phyloP scores from a whole-genome alignment of 2,113 vertebrate genomes.

The Cyrtonyx montezumae region DNA sequence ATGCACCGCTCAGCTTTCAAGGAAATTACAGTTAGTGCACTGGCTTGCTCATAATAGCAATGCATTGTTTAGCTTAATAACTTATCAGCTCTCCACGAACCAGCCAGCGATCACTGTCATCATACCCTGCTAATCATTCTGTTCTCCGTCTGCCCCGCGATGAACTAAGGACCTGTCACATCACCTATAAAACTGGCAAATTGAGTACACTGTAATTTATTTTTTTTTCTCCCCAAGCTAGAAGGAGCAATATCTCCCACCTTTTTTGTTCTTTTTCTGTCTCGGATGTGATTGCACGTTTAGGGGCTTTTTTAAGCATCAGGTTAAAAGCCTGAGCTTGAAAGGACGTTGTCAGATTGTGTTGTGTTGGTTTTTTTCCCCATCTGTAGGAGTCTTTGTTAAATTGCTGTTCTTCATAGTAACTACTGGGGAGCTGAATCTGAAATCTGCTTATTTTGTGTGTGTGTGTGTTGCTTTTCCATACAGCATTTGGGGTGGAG shows the following conservation, averaged over 20 bases:
- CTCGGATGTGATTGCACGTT: background rate
- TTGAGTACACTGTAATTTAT: background rate
- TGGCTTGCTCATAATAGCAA: conserved; percentile 58
- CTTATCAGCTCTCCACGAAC: conserved; percentile 61
- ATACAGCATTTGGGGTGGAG: background rate
- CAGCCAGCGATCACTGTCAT: conserved; percentile 57
- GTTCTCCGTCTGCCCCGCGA: conserved; percentile 30
- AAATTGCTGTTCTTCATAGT: background rate
- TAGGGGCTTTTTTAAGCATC: background rate
- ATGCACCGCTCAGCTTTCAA: conserved; percentile 60
- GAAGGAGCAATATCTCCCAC: background rate
- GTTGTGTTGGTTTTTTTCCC: background rate
- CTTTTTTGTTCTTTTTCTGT: conserved; percentile 7
- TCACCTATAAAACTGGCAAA: conserved; percentile 46
- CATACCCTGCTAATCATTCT: conserved; percentile 49
- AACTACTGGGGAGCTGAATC: background rate
- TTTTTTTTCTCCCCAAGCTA: background rate
- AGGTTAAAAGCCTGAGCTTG: background rate
- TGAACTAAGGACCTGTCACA: conserved; percentile 46
- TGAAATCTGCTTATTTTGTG: background rate
- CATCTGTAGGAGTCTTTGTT: background rate
- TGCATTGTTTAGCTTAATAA: conserved; percentile 70
- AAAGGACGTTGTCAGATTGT: background rate
- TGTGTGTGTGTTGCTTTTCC: background rate
- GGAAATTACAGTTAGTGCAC: conserved; percentile 58